Conservation (phyloP, 2,888 invertebrate genomes). For the Diplolepis rosae region DNA sequence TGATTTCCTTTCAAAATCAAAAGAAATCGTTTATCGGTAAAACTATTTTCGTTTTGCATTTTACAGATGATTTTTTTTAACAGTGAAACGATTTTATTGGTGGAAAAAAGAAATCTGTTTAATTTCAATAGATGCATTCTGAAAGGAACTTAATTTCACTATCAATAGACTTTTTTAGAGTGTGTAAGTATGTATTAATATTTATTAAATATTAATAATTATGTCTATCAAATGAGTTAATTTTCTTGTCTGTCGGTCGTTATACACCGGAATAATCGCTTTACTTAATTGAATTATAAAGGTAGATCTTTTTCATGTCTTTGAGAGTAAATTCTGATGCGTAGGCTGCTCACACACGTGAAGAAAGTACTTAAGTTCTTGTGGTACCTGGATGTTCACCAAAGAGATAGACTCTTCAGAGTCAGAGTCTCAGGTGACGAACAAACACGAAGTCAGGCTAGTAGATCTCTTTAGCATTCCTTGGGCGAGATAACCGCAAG, state of each 20-base stretch:
- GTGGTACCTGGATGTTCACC: conserved; percentile 16
- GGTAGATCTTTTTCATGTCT: conserved; percentile 3
- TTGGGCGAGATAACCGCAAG: conserved; percentile 15
- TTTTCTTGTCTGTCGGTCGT: conserved; percentile 21
- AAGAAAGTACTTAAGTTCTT: conserved; percentile 17
- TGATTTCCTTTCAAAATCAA: too few relatives aligned
- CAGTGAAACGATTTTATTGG: too few relatives aligned
- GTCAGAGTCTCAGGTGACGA: conserved; percentile 1
- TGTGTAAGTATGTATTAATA: too few relatives aligned
- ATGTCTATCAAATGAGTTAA: conserved; percentile 27
- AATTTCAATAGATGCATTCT: too few relatives aligned
- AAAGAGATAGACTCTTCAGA: conserved; percentile 24
- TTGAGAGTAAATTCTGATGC: conserved; percentile 17
- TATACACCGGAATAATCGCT: conserved; percentile 9
- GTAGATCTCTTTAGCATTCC: conserved; percentile 18
- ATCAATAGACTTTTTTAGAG: too few relatives aligned
- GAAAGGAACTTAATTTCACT: too few relatives aligned
- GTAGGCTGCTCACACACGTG: conserved; percentile 1
- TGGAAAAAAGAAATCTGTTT: too few relatives aligned
- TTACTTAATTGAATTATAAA: conserved; percentile 21
- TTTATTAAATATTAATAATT: conserved; percentile 31
- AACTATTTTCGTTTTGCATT: too few relatives aligned
- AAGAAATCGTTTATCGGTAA: too few relatives aligned
- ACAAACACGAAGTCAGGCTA: neutral
- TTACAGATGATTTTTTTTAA: too few relatives aligned